Evolutionary conservation across 2,888 invertebrate genomes (phyloP).

Genomic region (Nephrocerus scutellatus): DNA sequence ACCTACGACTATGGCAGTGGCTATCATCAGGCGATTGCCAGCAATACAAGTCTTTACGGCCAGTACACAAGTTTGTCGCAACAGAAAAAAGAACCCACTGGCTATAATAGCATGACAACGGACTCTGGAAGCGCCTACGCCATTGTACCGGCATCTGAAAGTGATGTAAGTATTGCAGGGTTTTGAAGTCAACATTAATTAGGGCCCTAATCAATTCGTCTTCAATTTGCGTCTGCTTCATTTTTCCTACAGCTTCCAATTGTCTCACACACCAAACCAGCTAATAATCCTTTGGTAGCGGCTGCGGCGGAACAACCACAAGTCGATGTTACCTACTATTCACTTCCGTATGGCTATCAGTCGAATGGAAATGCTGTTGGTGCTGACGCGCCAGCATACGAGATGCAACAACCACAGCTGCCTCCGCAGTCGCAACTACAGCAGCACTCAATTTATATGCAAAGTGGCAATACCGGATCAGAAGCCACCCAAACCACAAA

Average conservation of each 20-base stretch:
- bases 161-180: slow-evolving; percentile 32
- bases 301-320: slow-evolving; percentile 7
- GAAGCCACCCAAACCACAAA: slow-evolving; percentile 42
- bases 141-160: slow-evolving; percentile 37
- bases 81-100: slow-evolving; percentile 25
- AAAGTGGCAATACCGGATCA: slow-evolving; percentile 37
- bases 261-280: slow-evolving; percentile 37
- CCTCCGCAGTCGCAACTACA: neutral
- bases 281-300: slow-evolving; percentile 9
- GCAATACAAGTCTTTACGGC: slow-evolving; percentile 30
- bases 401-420: neutral
- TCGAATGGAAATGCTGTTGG: slow-evolving; percentile 22
- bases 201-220: too few species aligned
- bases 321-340: slow-evolving; percentile 33
- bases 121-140: slow-evolving; percentile 38
- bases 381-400: slow-evolving; percentile 4
- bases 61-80: slow-evolving; percentile 35
- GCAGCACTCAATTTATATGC: slow-evolving; percentile 38
- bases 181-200: neutral
- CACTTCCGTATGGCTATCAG: slow-evolving; percentile 42
- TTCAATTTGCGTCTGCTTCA: too few species aligned
- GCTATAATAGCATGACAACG: slow-evolving; percentile 33
- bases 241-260: slow-evolving; percentile 32
- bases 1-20: slow-evolving; percentile 58
- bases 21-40: slow-evolving; percentile 46